phyloP scores from a whole-genome alignment of 2,113 vertebrate genomes.

The Paradisaea rubra region DNA sequence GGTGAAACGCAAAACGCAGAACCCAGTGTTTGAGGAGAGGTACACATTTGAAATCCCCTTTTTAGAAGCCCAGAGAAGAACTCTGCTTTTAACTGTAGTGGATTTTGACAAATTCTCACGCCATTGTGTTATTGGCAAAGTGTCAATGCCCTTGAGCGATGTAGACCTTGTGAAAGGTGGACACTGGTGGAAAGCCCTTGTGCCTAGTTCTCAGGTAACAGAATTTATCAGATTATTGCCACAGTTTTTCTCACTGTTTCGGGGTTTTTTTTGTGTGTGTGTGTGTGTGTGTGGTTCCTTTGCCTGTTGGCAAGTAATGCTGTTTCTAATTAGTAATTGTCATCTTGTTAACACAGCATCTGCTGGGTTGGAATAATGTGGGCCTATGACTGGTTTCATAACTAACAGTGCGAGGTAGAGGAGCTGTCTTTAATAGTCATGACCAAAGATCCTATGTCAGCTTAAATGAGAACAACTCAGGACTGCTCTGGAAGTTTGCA shows the following conservation, averaged over 20 bases:
- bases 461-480: not conserved
- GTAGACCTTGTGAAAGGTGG: conserved; percentile 90
- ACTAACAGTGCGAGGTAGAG: not conserved
- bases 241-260: not conserved
- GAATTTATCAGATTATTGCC: conserved; percentile 5
- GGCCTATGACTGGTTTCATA: not conserved
- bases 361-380: not conserved
- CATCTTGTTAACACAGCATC: not conserved
- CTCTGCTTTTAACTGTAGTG: conserved; percentile 83
- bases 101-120: conserved; percentile 91
- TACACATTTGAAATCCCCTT: conserved; percentile 88
- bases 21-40: conserved; percentile 86
- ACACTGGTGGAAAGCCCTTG: conserved; percentile 90
- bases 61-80: conserved; percentile 87
- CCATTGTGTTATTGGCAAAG: conserved; percentile 88
- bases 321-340: not conserved
- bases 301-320: not conserved
- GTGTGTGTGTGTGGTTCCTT: not conserved
- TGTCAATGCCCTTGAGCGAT: conserved; percentile 79
- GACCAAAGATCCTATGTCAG: not conserved
- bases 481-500: not conserved
- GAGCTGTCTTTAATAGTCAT: not conserved
- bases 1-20: conserved; percentile 89
- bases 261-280: not conserved
- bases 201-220: conserved; percentile 87